Base-by-base conservation (phyloP, 2,113 vertebrate genomes). In the Micromys minutus region DNA sequence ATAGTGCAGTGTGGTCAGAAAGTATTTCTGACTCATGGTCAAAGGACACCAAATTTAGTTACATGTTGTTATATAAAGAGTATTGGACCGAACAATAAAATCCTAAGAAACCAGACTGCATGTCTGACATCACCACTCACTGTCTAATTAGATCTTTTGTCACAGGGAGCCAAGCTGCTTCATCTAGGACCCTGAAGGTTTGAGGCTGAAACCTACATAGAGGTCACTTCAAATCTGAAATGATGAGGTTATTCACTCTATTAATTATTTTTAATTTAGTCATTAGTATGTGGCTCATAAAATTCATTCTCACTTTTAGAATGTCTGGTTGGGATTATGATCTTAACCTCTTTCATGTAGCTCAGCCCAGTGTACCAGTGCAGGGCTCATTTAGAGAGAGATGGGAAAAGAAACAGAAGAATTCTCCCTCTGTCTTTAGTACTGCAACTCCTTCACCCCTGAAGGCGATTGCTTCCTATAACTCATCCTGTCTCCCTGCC, bases 271-370 rank as follows among this genome's bases (percentile, higher is more conserved):
- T 63, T 50, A 87, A 10, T 42, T 72, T 67, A 74, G n/a, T 87
- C 34, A 5, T 42, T 52, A 65, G 9, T 59, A 39, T 61, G 50
- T 34, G 12, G 42, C 36, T 47, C 59, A 61, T 86, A 11, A 61
- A 52, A 55, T 55, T 34, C 22, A 21, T 10, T 15, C 4, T 84
- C 71, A 29, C 36, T 75, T 65, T 91, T 76, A 75, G 74, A 36
- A 24, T 36, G 45, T 91, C n/a, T 63, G 29, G 31, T 76, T 45
- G 65, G 22, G 88, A 79, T 47, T 75, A 34, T 39, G 79, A 3
- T 65, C 76, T 90, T 77, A 74, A 57, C 31, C 55, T 9, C 71
- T 91, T 50, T 34, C 63, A 76, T n/a, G 45, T 45, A 88, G 75
- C 29, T 26, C 13, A 45, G 36, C 39, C 67, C 24, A 7, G 1